Evolutionary conservation across 1,140 invertebrate species (phyloP).

Genomic region (Thaumetopoea pityocampa): DNA sequence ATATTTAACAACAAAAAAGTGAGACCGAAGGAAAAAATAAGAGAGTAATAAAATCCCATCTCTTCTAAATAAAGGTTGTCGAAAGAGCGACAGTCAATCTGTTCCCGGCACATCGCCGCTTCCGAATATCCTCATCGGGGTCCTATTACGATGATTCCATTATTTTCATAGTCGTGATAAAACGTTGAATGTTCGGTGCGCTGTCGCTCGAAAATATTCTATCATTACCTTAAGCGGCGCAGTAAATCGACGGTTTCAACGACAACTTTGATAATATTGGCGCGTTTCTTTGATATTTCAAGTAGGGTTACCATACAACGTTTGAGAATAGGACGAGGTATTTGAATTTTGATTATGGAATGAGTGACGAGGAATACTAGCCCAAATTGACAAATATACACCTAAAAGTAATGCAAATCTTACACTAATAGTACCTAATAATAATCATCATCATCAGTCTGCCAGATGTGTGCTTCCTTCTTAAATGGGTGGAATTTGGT

Average conservation of each 20-base stretch:
- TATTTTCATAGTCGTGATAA: slow-evolving; percentile 21
- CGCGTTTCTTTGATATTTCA: slow-evolving; percentile 26
- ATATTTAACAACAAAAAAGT: too few species aligned
- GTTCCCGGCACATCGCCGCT: slow-evolving; percentile 7
- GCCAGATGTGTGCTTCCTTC: too few species aligned
- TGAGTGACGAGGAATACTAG: too few species aligned
- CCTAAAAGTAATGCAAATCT: too few species aligned
- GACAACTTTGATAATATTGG: slow-evolving; percentile 32
- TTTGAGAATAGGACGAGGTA: too few species aligned
- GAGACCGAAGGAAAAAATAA: too few species aligned
- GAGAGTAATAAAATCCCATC: slow-evolving; percentile 7
- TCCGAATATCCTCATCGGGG: slow-evolving; percentile 15
- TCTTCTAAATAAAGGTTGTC: slow-evolving; percentile 11
- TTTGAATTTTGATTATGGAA: too few species aligned
- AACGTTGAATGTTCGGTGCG: slow-evolving; percentile 16
- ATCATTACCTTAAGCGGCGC: slow-evolving; percentile 35
- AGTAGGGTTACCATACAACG: slow-evolving; percentile 18
- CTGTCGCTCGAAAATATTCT: slow-evolving; percentile 32
- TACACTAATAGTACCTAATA: too few species aligned
- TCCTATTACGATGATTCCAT: slow-evolving; percentile 20
- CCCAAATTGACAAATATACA: too few species aligned
- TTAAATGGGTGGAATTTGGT: too few species aligned
- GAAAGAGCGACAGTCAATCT: slow-evolving; percentile 12
- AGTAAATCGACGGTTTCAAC: slow-evolving; percentile 35
- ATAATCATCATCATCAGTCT: too few species aligned